These are phyloP conservation scores for Phocoena sinus DNA, from an alignment of 2,113 vertebrate species.

Conservation along the genomic window DNA sequence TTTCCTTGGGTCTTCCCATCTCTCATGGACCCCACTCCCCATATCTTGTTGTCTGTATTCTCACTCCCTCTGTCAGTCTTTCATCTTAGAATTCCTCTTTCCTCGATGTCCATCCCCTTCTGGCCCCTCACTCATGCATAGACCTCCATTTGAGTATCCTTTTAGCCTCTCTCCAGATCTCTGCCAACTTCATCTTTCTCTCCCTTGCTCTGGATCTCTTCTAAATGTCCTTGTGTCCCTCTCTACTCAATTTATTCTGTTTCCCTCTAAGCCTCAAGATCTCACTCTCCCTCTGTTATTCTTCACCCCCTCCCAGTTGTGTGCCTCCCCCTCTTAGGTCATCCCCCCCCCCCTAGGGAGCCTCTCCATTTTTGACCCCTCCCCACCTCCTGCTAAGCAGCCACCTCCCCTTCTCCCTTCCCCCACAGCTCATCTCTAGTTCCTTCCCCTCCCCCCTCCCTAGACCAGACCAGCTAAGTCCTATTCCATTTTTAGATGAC, in stretches of 20 bases:
- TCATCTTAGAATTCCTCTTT: not conserved
- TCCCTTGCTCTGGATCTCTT: not conserved
- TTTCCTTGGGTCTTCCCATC: not conserved
- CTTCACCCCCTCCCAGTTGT: not conserved
- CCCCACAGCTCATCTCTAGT: not conserved
- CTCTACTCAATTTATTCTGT: not conserved
- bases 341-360: not conserved
- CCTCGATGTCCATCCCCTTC: not conserved
- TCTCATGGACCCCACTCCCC: not conserved
- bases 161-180: not conserved
- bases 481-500: slow-evolving; percentile 35
- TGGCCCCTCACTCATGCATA: not conserved
- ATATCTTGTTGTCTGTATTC: not conserved
- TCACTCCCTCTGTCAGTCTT: not conserved
- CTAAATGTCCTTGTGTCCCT: not conserved
- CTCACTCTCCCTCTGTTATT: not conserved
- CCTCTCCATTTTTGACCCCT: not conserved
- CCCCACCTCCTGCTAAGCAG: not conserved
- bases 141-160: not conserved
- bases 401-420: not conserved
- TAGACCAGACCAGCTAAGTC: not conserved
- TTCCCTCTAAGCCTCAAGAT: not conserved
- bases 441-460: not conserved
- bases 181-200: not conserved
- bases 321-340: not conserved